Conservation (phyloP, 2,797 vertebrate genomes). For the Macropodus opercularis region DNA sequence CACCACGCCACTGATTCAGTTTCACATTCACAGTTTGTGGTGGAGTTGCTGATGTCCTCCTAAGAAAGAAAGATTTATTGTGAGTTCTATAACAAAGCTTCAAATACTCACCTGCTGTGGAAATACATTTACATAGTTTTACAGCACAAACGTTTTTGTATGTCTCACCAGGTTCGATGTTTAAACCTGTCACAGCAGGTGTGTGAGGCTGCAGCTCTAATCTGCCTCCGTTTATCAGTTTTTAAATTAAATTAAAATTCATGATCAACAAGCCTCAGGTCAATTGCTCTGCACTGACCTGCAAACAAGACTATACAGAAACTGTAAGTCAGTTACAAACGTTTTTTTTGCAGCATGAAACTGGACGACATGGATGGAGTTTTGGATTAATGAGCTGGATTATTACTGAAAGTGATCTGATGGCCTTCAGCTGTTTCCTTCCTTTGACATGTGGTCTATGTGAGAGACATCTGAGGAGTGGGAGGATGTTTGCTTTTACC, state of each 20-base stretch:
- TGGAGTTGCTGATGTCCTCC: not conserved
- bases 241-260: too few species aligned
- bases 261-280: too few species aligned
- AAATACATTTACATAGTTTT: too few species aligned
- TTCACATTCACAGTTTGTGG: constrained; percentile 24
- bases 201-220: too few species aligned
- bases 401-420: constrained; percentile 23
- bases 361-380: not conserved
- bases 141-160: too few species aligned
- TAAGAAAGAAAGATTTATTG: not conserved
- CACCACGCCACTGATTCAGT: constrained; percentile 31
- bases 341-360: not conserved
- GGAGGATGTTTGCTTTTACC: constrained; percentile 14
- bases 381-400: constrained; percentile 12
- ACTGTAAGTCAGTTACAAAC: not conserved
- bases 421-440: constrained; percentile 49
- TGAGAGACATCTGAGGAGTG: constrained; percentile 55
- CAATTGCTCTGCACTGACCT: not conserved
- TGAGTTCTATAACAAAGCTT: not conserved
- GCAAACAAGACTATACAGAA: not conserved
- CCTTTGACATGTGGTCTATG: constrained; percentile 4
- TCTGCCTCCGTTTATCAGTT: too few species aligned
- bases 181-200: too few species aligned
- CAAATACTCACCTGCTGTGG: not conserved
- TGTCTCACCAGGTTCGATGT: too few species aligned